phyloP scores from a whole-genome alignment of 2,113 vertebrate species.

The Notarius quadriscutis region DNA sequence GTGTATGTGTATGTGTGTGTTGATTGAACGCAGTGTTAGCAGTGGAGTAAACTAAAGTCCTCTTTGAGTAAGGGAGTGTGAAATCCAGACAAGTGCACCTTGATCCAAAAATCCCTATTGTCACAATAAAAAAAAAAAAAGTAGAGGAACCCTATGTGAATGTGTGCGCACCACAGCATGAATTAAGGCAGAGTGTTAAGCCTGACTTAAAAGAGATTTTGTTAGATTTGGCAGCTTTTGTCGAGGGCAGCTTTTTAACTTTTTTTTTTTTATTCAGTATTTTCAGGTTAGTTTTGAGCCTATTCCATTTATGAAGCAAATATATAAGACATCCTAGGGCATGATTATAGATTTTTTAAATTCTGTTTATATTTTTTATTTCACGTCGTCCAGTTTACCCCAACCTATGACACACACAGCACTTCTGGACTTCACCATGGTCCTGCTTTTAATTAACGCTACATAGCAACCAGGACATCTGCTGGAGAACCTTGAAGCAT shows the following conservation, averaged over 20 bases:
- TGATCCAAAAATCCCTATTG: constrained; percentile 58
- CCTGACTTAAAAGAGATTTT: constrained; percentile 48
- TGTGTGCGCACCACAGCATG: constrained; percentile 40
- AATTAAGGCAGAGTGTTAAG: constrained; percentile 49
- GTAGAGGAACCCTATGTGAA: constrained; percentile 49
- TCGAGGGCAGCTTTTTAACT: constrained; percentile 42
- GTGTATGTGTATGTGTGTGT: not conserved
- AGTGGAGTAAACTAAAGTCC: constrained; percentile 34
- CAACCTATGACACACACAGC: not conserved
- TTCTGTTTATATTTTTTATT: not conserved
- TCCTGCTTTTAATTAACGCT: constrained; percentile 48
- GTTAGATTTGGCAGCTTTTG: constrained; percentile 43
- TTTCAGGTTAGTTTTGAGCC: constrained; percentile 19
- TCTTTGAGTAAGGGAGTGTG: constrained; percentile 51
- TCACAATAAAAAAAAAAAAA: constrained; percentile 56
- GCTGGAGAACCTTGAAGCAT: constrained; percentile 28
- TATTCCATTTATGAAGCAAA: not conserved
- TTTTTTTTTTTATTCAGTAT: not conserved
- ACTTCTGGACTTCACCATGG: not conserved
- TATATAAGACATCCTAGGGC: not conserved
- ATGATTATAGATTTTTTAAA: not conserved
- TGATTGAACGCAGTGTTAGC: constrained; percentile 37
- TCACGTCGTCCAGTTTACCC: not conserved
- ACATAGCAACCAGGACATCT: constrained; percentile 42
- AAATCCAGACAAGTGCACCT: constrained; percentile 48